Base-by-base conservation (phyloP, 1,140 invertebrate species). In the Globodera ellingtonae region DNA sequence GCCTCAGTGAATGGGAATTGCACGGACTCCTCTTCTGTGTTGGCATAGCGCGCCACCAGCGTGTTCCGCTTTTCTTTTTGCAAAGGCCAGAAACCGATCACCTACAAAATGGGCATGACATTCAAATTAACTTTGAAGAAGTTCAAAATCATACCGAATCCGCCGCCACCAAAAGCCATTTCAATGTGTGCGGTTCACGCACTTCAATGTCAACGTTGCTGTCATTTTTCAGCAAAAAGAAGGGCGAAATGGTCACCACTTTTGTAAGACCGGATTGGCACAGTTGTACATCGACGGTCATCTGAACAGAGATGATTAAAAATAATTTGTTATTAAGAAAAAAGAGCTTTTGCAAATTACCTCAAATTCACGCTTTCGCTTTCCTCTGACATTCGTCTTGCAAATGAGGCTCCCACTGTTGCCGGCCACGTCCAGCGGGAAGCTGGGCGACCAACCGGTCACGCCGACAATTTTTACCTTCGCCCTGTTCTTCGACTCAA, bases 351-450 rank as follows among this genome's bases (percentile, higher is more conserved):
- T 2, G 35, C 1, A 35, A 35, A 35, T 35, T 35, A 3, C 35
- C 35, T 35, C 35, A 35, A 35, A 35, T 35, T 35, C 35, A 35
- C 35, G 35, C 35, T 35, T 35, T 70, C 92, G 91, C 80, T 35
- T 81, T 83, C 72, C 92, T 91, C 81, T 92, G 90, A 85, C 93
- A 91, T 18, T 62, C 8, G 92, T 91, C 88, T 93, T 93, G 87
- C 96, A 98, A 15, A 91, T 91, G 0, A 99, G 93, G 13, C 94
- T 93, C 69, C 96, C 97, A 73, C 94, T 93, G 79, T 94, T 97
- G 4, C 97, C 97, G 21, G 96, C 96, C 35, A 95, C 95, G 89
- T 99, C 97, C 71, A 99, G 91, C 0, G 97, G 95, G 89, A 99
- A 98, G 89, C 96, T 96, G 78, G 98, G 94, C 4, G 95, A 82